A percentile compares a stretch with the other conserved stretches of the same genome.
Evolutionary conservation across 2,113 vertebrate genomes (phyloP).

Genomic region (Pipa parva): DNA sequence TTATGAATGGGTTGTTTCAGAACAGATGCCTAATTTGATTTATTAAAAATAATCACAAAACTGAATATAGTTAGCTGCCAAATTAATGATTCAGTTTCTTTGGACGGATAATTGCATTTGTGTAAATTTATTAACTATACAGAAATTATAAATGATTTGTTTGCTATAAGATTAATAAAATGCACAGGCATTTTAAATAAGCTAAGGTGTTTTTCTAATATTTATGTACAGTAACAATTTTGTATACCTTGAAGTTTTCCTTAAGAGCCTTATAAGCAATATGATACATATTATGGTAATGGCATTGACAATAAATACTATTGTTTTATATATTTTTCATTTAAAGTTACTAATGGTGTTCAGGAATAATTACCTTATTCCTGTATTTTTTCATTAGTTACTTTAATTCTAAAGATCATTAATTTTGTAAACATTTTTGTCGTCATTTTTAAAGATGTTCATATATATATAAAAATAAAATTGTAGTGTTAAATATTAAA

Average conservation of each 20-base stretch:
- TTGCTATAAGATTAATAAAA: conserved; percentile 77
- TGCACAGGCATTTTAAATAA: conserved; percentile 75
- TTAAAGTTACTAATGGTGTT: neutral
- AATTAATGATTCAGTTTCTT: conserved; percentile 69
- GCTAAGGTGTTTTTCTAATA: conserved; percentile 66
- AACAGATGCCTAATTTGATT: conserved; percentile 64
- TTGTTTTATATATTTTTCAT: neutral
- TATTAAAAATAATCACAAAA: conserved; percentile 64
- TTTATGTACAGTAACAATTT: conserved; percentile 2
- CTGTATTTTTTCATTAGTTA: neutral
- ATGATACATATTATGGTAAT: neutral
- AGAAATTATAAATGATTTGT: conserved; percentile 79
- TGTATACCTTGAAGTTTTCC: neutral
- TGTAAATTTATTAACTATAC: conserved; percentile 81
- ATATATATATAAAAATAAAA: neutral
- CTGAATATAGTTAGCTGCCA: conserved; percentile 71
- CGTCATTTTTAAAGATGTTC: neutral
- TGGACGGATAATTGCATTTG: too few relatives aligned
- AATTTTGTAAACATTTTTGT: neutral
- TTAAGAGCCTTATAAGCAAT: neutral
- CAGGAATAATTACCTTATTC: neutral
- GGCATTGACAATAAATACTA: neutral
- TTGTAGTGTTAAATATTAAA: neutral
- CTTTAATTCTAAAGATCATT: neutral
- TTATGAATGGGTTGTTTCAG: conserved; percentile 67